Conservation (phyloP, 2,113 vertebrate species). For the Phrynocephalus versicolor region DNA sequence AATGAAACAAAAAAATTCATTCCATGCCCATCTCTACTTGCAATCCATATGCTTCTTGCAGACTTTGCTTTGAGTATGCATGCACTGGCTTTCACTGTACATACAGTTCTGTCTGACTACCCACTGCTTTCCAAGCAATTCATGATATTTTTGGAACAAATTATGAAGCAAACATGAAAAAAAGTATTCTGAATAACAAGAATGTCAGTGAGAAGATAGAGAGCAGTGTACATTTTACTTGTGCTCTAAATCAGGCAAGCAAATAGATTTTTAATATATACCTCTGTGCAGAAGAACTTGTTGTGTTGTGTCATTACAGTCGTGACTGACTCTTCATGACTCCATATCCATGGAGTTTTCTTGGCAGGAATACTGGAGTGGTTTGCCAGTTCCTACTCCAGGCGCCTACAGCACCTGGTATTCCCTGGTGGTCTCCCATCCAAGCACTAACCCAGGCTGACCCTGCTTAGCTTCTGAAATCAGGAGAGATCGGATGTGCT, state of each 20-base stretch:
- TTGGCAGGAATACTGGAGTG: no score
- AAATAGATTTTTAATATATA: neutral
- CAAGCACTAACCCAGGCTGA: no score
- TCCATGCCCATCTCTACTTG: no score
- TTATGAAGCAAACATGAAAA: neutral
- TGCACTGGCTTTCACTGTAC: neutral
- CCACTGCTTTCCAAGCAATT: neutral
- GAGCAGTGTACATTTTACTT: neutral
- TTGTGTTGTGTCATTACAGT: no score
- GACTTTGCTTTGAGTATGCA: neutral
- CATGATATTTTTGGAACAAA: neutral
- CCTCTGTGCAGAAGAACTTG: neutral
- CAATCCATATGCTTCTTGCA: neutral
- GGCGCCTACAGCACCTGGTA: no score
- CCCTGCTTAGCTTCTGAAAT: no score
- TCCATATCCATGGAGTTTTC: no score
- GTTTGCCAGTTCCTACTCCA: no score
- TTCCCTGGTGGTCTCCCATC: no score
- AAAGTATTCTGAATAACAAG: neutral
- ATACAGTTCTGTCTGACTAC: neutral
- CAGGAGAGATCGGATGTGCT: no score
- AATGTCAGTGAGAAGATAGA: neutral
- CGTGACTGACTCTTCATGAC: no score
- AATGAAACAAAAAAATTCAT: no score
- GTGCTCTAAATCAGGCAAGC: fast-evolving